phyloP scores from a whole-genome alignment of 2,113 vertebrate genomes.

The Pedetes capensis region DNA sequence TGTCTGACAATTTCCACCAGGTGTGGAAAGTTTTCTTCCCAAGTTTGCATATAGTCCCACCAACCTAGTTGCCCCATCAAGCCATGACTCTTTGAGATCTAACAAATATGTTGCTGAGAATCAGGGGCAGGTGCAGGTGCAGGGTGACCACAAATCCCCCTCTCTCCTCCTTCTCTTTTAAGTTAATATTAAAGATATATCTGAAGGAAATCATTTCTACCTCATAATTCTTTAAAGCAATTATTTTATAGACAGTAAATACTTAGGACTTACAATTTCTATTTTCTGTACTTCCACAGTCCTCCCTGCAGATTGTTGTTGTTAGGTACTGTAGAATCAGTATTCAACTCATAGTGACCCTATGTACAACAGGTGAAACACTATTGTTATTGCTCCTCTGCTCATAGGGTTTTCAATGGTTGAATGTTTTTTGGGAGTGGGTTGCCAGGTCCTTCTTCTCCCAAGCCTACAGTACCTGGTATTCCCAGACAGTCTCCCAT shows the following conservation, averaged over 20 bases:
- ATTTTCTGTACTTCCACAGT: not conserved
- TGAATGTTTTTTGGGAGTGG: too few relatives aligned
- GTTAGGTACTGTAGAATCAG: too few relatives aligned
- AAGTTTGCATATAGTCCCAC: not conserved
- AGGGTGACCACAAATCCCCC: not conserved
- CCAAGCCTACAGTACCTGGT: too few relatives aligned
- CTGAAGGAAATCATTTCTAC: not conserved
- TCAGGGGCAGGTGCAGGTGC: not conserved
- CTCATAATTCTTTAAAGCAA: not conserved
- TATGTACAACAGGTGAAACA: too few relatives aligned
- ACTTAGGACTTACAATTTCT: not conserved
- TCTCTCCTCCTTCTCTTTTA: not conserved
- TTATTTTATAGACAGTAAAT: not conserved
- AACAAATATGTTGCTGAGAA: not conserved
- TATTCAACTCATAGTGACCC: too few relatives aligned
- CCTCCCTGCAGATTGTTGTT: too few relatives aligned
- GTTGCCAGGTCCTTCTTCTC: too few relatives aligned
- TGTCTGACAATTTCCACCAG: not conserved
- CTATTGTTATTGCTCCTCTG: too few relatives aligned
- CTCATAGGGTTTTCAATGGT: too few relatives aligned
- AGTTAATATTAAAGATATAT: not conserved
- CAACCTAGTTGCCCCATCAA: not conserved
- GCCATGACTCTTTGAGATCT: not conserved
- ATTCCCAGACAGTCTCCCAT: too few relatives aligned
- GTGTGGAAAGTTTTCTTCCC: not conserved